Conservation (phyloP, 2,113 vertebrate species). For the Eulemur macaco region DNA sequence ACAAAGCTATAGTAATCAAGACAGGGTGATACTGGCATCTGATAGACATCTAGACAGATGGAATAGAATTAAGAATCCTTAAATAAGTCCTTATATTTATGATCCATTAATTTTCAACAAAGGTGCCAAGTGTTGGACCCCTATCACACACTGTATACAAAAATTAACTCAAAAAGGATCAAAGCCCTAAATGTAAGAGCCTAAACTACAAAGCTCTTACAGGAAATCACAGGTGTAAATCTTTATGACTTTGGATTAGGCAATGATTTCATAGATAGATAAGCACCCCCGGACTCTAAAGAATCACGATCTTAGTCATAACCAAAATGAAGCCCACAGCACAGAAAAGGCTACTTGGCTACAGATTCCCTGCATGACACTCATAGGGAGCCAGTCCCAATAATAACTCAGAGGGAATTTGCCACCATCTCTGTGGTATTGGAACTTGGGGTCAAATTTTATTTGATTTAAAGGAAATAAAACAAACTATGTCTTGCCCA, state of each 20-base stretch:
- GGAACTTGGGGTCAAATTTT: not conserved
- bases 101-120: not conserved
- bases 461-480: slow-evolving; percentile 33
- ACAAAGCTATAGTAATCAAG: not conserved
- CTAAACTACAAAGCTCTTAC: not conserved
- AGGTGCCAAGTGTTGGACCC: not conserved
- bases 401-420: not conserved
- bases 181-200: not conserved
- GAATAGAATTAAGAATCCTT: not conserved
- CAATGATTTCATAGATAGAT: not conserved
- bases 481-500: not conserved
- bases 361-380: not conserved
- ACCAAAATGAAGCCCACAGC: not conserved
- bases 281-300: not conserved
- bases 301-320: not conserved
- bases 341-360: not conserved
- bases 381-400: not conserved
- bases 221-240: not conserved
- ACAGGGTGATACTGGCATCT: not conserved
- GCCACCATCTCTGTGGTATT: not conserved
- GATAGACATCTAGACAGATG: not conserved
- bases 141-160: not conserved
- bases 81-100: not conserved
- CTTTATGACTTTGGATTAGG: not conserved
- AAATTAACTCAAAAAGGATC: not conserved